phyloP scores from a whole-genome alignment of 2,113 vertebrate genomes.

The Psittacara wagleri region DNA sequence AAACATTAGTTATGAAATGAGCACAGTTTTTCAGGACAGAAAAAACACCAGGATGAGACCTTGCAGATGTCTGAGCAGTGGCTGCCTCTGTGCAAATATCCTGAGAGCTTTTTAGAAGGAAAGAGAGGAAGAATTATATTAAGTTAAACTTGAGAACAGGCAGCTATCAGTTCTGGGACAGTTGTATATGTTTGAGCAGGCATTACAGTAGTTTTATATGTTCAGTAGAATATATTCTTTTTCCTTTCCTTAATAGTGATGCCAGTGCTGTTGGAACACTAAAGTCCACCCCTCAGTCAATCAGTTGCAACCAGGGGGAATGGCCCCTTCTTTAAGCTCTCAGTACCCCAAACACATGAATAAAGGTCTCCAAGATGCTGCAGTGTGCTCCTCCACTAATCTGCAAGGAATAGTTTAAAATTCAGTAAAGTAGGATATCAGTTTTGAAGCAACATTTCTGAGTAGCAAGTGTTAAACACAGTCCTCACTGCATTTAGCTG shows the following conservation, averaged over 20 bases:
- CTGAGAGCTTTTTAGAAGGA: background rate
- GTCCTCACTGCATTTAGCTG: background rate
- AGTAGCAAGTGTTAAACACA: background rate
- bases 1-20: background rate
- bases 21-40: accelerated
- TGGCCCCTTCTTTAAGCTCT: background rate
- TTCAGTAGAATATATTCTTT: background rate
- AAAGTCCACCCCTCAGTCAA: background rate
- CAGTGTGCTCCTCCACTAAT: background rate
- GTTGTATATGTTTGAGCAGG: background rate
- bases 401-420: background rate
- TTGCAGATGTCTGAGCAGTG: background rate
- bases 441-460: background rate
- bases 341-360: background rate
- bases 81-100: background rate
- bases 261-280: background rate
- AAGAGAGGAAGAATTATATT: background rate
- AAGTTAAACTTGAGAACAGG: background rate
- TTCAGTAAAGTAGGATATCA: background rate
- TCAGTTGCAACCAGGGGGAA: background rate
- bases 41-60: background rate
- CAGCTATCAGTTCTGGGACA: background rate
- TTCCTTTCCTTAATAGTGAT: background rate
- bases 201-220: background rate
- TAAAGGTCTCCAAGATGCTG: background rate